Percentiles rank a stretch among this genome's conserved stretches.
Conservation (phyloP, 2,113 vertebrate genomes). For the Fulmarus glacialis region DNA sequence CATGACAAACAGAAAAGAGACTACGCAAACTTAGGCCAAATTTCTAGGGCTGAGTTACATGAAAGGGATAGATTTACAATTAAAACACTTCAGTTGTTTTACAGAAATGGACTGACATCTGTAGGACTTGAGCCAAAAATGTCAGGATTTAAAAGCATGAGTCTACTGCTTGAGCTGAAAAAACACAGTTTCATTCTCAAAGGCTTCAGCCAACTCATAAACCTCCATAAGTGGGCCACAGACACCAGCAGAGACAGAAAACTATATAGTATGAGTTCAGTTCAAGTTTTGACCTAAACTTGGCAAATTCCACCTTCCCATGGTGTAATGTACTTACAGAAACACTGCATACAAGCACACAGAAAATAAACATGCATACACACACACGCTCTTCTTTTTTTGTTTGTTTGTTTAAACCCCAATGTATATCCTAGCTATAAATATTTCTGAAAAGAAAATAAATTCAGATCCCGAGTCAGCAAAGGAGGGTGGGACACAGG, state of each 20-base stretch:
- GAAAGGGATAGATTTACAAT: conserved; percentile 39
- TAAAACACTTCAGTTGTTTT: conserved; percentile 46
- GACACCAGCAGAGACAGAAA: conserved; percentile 46
- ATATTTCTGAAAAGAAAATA: conserved; percentile 46
- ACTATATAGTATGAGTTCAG: neutral
- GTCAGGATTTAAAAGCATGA: conserved; percentile 53
- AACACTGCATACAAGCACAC: neutral
- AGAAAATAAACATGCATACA: neutral
- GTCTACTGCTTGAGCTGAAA: conserved; percentile 44
- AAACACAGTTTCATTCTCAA: conserved; percentile 31
- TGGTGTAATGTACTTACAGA: neutral
- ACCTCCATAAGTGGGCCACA: conserved; percentile 22
- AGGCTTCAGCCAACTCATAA: conserved; percentile 59
- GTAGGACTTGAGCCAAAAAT: conserved; percentile 25
- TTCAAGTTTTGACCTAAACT: conserved; percentile 49
- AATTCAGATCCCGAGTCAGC: neutral
- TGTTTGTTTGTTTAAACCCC: conserved; percentile 36
- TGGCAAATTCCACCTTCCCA: conserved; percentile 33
- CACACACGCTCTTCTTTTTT: neutral
- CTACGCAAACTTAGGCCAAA: neutral
- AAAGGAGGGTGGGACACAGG: neutral
- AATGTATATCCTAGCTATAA: conserved; percentile 14
- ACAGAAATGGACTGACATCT: conserved; percentile 33
- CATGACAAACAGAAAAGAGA: neutral
- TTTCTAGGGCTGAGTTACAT: neutral